Evolutionary conservation across 2,888 invertebrate genomes (phyloP), one percentile per base, ranked within the genome.

Genomic region (Tetrapedia diversipes): DNA sequence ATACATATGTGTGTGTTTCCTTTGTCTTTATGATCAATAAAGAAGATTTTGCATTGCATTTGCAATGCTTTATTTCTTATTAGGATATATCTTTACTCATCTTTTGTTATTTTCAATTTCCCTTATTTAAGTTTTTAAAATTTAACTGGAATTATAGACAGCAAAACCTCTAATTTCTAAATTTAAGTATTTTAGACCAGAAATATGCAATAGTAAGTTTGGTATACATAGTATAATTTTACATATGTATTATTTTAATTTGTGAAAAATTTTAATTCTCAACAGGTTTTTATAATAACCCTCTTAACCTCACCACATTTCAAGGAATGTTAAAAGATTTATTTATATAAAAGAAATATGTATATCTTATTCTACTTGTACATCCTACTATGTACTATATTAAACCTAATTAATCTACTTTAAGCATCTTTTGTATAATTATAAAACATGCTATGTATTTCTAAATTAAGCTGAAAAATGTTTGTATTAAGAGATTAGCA

Each of bases 341-440:
- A 43, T 45, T 19, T 27, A 37, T 63, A 22, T 39, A 61, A 61
- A 61, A 61, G 39, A 64, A 64, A 47, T 54, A 43, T 72, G 22
- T 34, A 14, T 24, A 34, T 51, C 34, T 6, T 34, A 45, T 69
- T n/a, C n/a, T 59, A 19, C 22, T 59, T 37, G 37, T 59, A 66
- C 45, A 66, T 57, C 29, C 16, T 22, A 22, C 34, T 59, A 47
- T 47, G 45, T 43, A 61, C 37, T 41, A 47, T 51, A 43, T 22
- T 45, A 37, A 57, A 69, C 43, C 47, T 77, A 54, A 43, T 54
- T 60, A 49, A 16, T 51, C 39, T 45, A 32, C 14, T 77, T 47
- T 37, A 65, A 77, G 59, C 69, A 70, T 69, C 24, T 39, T 65
- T 56, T 64, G 54, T 60, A 49, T 47, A 37, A 1, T 65, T 77